Base-by-base conservation (phyloP, 1,140 invertebrate genomes). In the Cherax destructor region DNA sequence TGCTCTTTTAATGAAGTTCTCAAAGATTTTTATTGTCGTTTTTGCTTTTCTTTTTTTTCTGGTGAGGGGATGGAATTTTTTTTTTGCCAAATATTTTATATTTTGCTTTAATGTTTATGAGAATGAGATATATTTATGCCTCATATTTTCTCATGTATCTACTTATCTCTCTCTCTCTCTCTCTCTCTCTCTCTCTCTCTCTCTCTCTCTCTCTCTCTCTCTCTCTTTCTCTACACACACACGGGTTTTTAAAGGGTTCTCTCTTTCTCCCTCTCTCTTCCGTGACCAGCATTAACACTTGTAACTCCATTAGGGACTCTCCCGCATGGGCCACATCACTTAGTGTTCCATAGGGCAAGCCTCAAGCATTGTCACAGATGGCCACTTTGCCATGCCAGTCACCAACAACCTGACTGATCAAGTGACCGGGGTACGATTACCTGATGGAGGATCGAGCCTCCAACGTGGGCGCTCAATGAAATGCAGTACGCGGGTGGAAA, bases 201-300 rank as follows among this genome's bases (percentile, higher is more conserved):
- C 30, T 41, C 30, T 41, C 30, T 41, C 30, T 41, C 30, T 41
- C 30, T 41, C 30, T 41, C 30, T 41, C 30, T 41, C 30, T 41
- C 30, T 0, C 30, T 41, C 30, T 41, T 2, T 41, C 30, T 41
- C 30, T 41, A 41, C 30, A 41, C 30, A 41, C 30, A 18, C 65
- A 18, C 1, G 65, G 65, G 13, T 69, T 69, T n/a, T 18, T 69
- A 18, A 18, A n/a, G 65, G 13, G 13, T 69, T 52, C 6, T 52
- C 9, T 80, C 78, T 80, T 49, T 80, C 78, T 80, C 47, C 56
- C 41, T 83, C 41, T 52, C 41, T 83, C 41, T 59, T n/a, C 24
- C 50, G 49, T 41, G 30, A 41, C 30, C 30, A 41, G 30, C 30
- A 41, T 41, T 41, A 41, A 41, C 30, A 41, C 30, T 41, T 41